These are phyloP conservation scores for Aplocera efformata DNA, from an alignment of 2,888 invertebrate genomes.

Conservation along the genomic window DNA sequence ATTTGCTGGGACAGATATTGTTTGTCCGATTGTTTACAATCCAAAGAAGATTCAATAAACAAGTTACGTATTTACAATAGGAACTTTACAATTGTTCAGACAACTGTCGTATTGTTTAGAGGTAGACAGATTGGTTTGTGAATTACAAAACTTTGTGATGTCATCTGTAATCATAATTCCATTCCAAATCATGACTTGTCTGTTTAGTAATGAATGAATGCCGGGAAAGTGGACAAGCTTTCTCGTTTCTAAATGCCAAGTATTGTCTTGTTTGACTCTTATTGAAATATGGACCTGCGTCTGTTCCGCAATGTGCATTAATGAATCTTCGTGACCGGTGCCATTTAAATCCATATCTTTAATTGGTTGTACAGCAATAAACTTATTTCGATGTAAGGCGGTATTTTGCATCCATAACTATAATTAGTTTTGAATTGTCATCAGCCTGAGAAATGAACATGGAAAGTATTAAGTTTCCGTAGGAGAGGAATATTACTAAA, in stretches of 20 bases:
- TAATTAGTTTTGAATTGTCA: no score
- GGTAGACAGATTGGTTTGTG: conserved; percentile 29
- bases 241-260: conserved; percentile 29
- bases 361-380: neutral
- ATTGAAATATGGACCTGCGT: conserved; percentile 21
- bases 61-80: conserved; percentile 49
- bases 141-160: conserved; percentile 38
- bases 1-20: conserved; percentile 47
- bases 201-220: conserved; percentile 30
- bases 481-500: no score
- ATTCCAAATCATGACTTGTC: conserved; percentile 27
- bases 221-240: conserved; percentile 24
- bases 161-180: conserved; percentile 34
- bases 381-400: no score
- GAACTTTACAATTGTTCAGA: conserved; percentile 30
- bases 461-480: no score
- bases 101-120: conserved; percentile 44
- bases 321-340: conserved; percentile 4
- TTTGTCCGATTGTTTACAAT: conserved; percentile 50
- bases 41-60: conserved; percentile 43
- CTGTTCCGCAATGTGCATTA: conserved; percentile 15
- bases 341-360: conserved; percentile 3
- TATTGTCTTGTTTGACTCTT: conserved; percentile 30
- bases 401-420: no score
- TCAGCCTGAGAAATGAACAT: no score